phyloP scores from a whole-genome alignment of 2,888 invertebrate genomes.

The Serrognathus titanus region DNA sequence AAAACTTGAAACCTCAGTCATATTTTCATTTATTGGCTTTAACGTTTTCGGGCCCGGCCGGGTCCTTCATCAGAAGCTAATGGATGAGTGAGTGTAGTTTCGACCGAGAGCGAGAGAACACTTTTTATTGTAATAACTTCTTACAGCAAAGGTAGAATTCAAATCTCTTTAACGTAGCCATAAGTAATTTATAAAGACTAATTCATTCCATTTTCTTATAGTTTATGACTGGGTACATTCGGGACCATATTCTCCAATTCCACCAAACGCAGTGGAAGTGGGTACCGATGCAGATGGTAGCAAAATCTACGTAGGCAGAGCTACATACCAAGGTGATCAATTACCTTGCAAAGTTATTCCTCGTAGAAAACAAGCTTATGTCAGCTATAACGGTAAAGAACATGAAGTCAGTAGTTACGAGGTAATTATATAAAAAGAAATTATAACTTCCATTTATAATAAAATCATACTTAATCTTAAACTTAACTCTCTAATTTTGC shows the following conservation, averaged over 20 bases:
- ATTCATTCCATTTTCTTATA: constrained; percentile 1
- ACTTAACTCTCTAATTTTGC: too few species aligned
- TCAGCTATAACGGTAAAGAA: constrained; percentile 20
- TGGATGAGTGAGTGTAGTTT: too few species aligned
- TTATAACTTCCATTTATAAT: too few species aligned
- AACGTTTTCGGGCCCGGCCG: too few species aligned
- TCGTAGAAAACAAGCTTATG: constrained; percentile 23
- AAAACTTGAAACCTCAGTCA: too few species aligned
- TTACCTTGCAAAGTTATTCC: constrained; percentile 26
- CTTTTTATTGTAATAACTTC: too few species aligned
- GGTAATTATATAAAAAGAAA: constrained; percentile 9
- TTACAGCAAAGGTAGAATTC: too few species aligned
- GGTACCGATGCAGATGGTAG: constrained; percentile 23
- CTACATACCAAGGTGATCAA: constrained; percentile 12
- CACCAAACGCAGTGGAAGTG: constrained; percentile 17
- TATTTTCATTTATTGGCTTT: too few species aligned
- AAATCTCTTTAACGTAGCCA: too few species aligned
- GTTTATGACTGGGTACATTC: constrained; percentile 7
- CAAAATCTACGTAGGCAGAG: constrained; percentile 21
- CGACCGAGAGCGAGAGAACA: too few species aligned
- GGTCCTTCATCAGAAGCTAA: too few species aligned
- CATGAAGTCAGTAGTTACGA: constrained; percentile 19
- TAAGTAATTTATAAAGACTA: not conserved
- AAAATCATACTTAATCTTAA: too few species aligned
- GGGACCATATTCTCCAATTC: not conserved